Evolutionary conservation across 2,888 invertebrate genomes (phyloP).

Genomic region (Melanotus villosus): DNA sequence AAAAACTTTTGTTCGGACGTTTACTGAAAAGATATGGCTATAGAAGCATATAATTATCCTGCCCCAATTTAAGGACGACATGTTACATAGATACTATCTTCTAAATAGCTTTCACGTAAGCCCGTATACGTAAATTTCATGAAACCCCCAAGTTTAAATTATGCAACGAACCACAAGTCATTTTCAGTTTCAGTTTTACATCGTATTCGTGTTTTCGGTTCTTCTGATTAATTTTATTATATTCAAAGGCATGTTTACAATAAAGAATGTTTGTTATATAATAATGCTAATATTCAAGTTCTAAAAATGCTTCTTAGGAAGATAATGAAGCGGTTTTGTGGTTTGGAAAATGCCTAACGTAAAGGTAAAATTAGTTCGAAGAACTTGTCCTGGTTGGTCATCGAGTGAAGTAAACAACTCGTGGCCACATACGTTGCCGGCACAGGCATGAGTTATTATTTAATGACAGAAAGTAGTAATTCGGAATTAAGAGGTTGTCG

Average conservation of each 20-base stretch:
- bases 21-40: too few relatives aligned
- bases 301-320: background rate
- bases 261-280: too few relatives aligned
- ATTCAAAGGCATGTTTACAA: background rate
- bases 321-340: background rate
- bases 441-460: background rate
- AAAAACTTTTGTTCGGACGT: background rate
- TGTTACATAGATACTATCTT: slow-evolving; percentile 18
- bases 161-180: slow-evolving; percentile 6
- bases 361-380: background rate
- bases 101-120: slow-evolving; percentile 10
- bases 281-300: too few relatives aligned
- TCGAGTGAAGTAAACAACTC: background rate
- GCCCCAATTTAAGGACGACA: slow-evolving; percentile 6
- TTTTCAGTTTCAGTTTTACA: background rate
- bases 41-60: slow-evolving; percentile 24
- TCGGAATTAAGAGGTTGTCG: background rate
- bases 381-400: background rate
- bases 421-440: background rate
- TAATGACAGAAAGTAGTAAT: slow-evolving; percentile 1
- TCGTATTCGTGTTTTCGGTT: background rate
- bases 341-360: background rate
- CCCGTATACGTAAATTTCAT: slow-evolving; percentile 5
- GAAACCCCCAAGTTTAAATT: slow-evolving; percentile 11
- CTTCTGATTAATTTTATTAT: background rate